These are phyloP conservation scores for Mythimna ferrago DNA, from an alignment of 2,888 invertebrate species.

Conservation along the genomic window DNA sequence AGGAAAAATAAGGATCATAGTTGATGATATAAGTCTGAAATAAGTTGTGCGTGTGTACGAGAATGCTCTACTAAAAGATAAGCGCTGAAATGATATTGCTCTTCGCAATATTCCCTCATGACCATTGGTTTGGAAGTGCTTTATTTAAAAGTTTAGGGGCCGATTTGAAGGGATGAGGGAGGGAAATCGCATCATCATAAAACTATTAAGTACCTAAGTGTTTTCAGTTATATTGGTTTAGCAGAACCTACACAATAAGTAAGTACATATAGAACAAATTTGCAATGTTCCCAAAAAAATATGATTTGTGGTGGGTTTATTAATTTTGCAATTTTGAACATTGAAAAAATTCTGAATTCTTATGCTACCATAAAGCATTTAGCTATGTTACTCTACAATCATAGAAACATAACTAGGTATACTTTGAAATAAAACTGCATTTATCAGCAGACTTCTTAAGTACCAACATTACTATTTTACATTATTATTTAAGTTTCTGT, in stretches of 20 bases:
- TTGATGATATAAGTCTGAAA: not conserved
- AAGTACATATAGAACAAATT: not conserved
- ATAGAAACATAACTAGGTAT: not conserved
- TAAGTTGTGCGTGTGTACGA: not conserved
- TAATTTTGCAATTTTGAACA: not conserved
- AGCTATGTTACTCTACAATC: not conserved
- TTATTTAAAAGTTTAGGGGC: constrained; percentile 2
- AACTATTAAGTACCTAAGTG: not conserved
- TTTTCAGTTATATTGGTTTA: not conserved
- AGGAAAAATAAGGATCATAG: not conserved
- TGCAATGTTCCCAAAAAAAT: not conserved
- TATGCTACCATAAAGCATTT: not conserved
- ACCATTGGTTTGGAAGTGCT: not conserved
- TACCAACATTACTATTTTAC: constrained; percentile 1
- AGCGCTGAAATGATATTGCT: not conserved
- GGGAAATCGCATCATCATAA: not conserved
- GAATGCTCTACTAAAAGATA: not conserved
- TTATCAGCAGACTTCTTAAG: not conserved
- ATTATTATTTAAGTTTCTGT: too few species aligned
- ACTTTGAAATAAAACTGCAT: constrained; percentile 8
- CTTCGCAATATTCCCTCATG: not conserved
- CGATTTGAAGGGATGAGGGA: not conserved
- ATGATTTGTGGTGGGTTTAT: not conserved
- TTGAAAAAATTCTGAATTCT: not conserved
- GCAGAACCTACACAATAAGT: not conserved